Percentiles rank a stretch among this genome's conserved stretches.
Evolutionary conservation across 2,797 vertebrate species (phyloP).

Genomic region (Aythya fuligula): DNA sequence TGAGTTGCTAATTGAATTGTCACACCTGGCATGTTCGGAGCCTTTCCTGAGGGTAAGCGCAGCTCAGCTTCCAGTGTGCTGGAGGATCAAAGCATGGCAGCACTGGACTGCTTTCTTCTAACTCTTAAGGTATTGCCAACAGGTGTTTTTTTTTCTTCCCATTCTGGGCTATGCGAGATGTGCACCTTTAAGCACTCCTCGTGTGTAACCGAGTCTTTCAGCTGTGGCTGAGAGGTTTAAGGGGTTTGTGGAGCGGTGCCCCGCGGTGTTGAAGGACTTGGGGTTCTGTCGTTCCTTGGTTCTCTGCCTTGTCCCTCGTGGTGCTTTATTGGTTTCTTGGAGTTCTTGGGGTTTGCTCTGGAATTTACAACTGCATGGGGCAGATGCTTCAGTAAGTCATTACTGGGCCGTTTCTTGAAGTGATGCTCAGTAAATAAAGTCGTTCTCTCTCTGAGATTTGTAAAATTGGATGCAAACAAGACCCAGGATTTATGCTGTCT

Average conservation of each 20-base stretch:
- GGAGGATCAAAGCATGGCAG: not conserved
- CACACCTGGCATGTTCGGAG: not conserved
- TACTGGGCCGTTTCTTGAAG: not conserved
- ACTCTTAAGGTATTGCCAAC: not conserved
- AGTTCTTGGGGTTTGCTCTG: not conserved
- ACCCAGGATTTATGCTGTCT: constrained; percentile 51
- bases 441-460: constrained; percentile 27
- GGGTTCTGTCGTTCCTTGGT: not conserved
- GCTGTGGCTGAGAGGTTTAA: rapidly evolving
- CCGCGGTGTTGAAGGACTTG: rapidly evolving
- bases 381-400: not conserved
- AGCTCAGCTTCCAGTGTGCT: not conserved
- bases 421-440: constrained; percentile 18
- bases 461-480: constrained; percentile 41
- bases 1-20: not conserved
- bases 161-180: not conserved
- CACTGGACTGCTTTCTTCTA: not conserved
- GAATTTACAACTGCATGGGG: not conserved
- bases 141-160: not conserved
- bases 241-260: not conserved
- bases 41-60: not conserved
- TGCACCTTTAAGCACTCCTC: not conserved
- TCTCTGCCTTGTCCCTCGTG: not conserved
- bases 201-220: not conserved
- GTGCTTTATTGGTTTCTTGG: not conserved